Conservation (phyloP, 2,888 invertebrate genomes). For the Caenorhabditis parvicauda region DNA sequence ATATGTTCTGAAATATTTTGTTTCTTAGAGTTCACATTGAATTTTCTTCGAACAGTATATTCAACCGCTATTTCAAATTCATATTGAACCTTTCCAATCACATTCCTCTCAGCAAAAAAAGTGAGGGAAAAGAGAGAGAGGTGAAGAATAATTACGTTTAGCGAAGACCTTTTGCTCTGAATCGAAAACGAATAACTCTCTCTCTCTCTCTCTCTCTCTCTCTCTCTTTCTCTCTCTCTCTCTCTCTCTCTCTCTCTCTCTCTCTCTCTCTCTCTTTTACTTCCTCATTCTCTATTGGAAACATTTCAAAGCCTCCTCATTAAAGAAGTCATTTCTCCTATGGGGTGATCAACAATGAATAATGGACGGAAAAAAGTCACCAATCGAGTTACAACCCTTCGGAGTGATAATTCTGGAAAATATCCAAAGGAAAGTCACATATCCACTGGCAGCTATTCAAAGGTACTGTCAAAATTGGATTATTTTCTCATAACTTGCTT, state of each 20-base stretch:
- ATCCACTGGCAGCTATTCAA: slow-evolving; percentile 28
- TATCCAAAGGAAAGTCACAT: slow-evolving; percentile 19
- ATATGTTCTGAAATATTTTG: too few relatives aligned
- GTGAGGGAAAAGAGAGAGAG: too few relatives aligned
- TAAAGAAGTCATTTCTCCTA: not conserved
- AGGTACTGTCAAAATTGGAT: slow-evolving; percentile 18
- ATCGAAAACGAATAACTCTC: slow-evolving; percentile 1
- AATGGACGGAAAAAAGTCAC: slow-evolving; percentile 5
- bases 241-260: not conserved
- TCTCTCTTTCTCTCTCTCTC: not conserved
- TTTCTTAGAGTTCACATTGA: too few relatives aligned
- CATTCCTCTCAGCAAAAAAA: too few relatives aligned
- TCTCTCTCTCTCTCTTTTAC: slow-evolving; percentile 1
- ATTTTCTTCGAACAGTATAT: too few relatives aligned
- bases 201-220: not conserved
- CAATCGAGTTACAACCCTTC: slow-evolving; percentile 41
- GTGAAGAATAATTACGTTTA: too few relatives aligned
- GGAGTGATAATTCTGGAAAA: slow-evolving; percentile 32
- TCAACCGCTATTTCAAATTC: too few relatives aligned
- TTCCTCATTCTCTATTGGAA: slow-evolving; percentile 2
- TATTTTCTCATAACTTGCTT: too few relatives aligned
- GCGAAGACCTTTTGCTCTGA: too few relatives aligned
- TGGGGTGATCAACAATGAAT: not conserved
- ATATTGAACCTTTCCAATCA: too few relatives aligned
- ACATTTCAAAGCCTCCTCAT: slow-evolving; percentile 1